phyloP scores from a whole-genome alignment of 2,797 vertebrate species.

The Meriones psammophilus region DNA sequence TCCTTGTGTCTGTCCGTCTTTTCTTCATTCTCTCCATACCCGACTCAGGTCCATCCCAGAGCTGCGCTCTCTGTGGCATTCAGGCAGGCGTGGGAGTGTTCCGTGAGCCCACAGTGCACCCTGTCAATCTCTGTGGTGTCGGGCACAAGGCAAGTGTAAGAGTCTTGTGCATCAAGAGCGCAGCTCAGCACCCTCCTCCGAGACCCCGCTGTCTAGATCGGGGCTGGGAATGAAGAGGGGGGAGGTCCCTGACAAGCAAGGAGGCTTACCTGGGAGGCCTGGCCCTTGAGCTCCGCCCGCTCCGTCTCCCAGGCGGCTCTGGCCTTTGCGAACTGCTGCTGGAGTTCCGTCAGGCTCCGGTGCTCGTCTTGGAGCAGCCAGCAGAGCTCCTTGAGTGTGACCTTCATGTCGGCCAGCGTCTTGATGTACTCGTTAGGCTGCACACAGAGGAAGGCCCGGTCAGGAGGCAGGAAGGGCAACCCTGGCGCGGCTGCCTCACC shows the following conservation, averaged over 20 bases:
- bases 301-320: conserved; percentile 99
- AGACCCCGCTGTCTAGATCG: neutral
- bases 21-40: neutral
- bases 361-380: conserved; percentile 95
- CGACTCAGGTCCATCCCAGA: neutral
- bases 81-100: neutral
- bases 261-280: conserved; percentile 92
- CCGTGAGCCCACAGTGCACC: neutral
- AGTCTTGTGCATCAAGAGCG: neutral
- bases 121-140: conserved; percentile 14
- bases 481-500: neutral
- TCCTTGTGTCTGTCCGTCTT: neutral
- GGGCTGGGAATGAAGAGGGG: neutral
- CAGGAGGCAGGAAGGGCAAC: neutral
- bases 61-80: neutral
- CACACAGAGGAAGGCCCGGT: neutral
- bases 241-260: neutral
- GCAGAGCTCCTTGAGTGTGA: conserved; percentile 95
- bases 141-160: neutral
- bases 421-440: conserved; percentile 94
- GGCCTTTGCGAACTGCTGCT: conserved; percentile 98
- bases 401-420: conserved; percentile 95
- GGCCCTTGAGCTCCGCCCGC: conserved; percentile 94
- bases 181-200: neutral
- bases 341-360: conserved; percentile 95